Evolutionary conservation across 2,113 vertebrate genomes (phyloP).

Genomic region (Pituophis catenifer): DNA sequence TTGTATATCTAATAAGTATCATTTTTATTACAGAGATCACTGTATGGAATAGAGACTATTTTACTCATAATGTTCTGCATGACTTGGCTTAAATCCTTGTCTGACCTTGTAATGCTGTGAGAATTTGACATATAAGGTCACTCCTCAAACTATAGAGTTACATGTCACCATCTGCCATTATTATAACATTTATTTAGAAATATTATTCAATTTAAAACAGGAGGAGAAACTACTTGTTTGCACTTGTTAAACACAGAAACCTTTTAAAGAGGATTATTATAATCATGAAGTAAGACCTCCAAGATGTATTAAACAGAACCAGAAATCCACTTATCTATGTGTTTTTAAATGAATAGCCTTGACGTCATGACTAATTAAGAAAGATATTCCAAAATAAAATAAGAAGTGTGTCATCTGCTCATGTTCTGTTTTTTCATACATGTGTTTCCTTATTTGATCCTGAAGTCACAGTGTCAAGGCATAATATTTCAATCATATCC

Average conservation of each 20-base stretch:
- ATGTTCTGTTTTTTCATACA: not conserved
- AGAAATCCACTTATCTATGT: slow-evolving; percentile 12
- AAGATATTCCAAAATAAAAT: slow-evolving; percentile 13
- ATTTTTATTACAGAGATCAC: not conserved
- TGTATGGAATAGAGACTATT: not conserved
- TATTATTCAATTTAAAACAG: slow-evolving; percentile 12
- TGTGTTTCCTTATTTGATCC: slow-evolving; percentile 13
- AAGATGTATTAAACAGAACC: not conserved
- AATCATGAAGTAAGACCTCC: not conserved
- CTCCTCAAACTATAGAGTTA: slow-evolving; percentile 19
- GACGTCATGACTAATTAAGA: slow-evolving; percentile 7
- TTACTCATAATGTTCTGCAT: slow-evolving; percentile 10
- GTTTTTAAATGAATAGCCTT: slow-evolving; percentile 15
- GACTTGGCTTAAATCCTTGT: slow-evolving; percentile 9
- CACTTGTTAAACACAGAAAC: not conserved
- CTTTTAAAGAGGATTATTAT: slow-evolving; percentile 3
- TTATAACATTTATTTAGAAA: not conserved
- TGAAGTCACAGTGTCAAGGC: slow-evolving; percentile 15
- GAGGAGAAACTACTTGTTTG: not conserved
- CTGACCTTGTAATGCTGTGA: slow-evolving; percentile 5
- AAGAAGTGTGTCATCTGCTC: slow-evolving; percentile 2
- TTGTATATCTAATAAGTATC: not conserved
- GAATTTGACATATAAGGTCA: not conserved
- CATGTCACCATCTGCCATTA: slow-evolving; percentile 5
- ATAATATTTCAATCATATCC: slow-evolving; percentile 31